Evolutionary conservation across 2,113 vertebrate genomes (phyloP), one percentile per base, ranked within the genome.

Genomic region (Alethe castanea): DNA sequence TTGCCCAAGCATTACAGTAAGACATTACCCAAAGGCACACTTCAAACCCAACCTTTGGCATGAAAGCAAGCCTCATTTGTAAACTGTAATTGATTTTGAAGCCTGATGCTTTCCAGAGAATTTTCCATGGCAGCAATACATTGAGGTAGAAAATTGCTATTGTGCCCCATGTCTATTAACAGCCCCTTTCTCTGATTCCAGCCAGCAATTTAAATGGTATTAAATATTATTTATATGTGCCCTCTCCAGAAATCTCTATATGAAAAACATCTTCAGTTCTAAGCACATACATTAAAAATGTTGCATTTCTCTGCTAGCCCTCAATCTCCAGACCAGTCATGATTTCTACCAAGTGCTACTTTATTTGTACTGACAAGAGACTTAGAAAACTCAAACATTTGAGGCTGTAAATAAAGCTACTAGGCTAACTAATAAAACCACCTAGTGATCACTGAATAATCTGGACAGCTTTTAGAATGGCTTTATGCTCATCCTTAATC

Each of bases 11-110:
- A 11, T 74, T 92, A 65, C 65, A 62, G 42, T 42, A 54, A 78
- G 84, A 74, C 26, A 67, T 28, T 60, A 29, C 78, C 85, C 62
- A 62, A 70, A 86, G 77, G 54, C 64, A 93, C 20, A 16, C 69
- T 88, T 90, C 70, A 89, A 50, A 60, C 82, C 19, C 77, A 78
- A 3, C 53, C 72, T 92, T 53, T 77, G 54, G 54, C 90, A 60
- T 60, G 79, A 93, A 92, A 94, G 26, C 69, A 84, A 90, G 81
- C 66, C 83, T 78, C 67, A 89, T 82, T 94, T 89, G 81, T 84
- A 83, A 74, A 86, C 77, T 67, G 17, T 77, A 94, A 87, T 85
- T 86, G 72, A 94, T 95, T 96, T 72, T 82, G 73, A 91, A 94
- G 70, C 66, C 70, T 86, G 65, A 56, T 81, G 59, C 50, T 94